Evolutionary conservation across 2,797 vertebrate genomes (phyloP), one percentile per base, ranked within the genome.

Genomic region (Aselliscus stoliczkanus): DNA sequence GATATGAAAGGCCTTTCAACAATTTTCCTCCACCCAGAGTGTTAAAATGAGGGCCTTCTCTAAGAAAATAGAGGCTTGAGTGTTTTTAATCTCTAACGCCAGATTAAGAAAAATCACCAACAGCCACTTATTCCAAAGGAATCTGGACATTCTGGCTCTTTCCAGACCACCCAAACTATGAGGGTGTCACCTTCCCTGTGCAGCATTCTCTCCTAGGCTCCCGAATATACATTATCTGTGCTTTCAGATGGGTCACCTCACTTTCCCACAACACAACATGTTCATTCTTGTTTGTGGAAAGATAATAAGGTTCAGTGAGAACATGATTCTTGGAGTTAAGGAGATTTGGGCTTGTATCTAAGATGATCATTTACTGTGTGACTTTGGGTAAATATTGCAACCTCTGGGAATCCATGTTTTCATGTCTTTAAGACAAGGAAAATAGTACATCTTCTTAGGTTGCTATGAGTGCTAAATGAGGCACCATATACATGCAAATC

Each of bases 211-310:
- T 79, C 47, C 42, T 5, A 5, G 52, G 17, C 1, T 29, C 39
- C 29, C 34, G 20, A 50, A 11, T 7, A 56, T 7, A 81, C 11
- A 23, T 29, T 65, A 23, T 73, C 17, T 56, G 7, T 67, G 42
- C n/a, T 0, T 73, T 39, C 12, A 64, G 13, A 2, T 44, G 50
- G 50, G 69, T 85, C 42, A 9, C 13, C 25, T 65, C 52, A 23
- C n/a, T 14, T 14, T 34, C 0, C 7, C 14, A 10, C 7, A 13
- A 13, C 1, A 10, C 4, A 20, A 10, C 4, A 20, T 13, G 18
- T 12, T 67, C 14, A 9, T 27, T 65, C 64, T 75, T 50, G 56
- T 21, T 14, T n/a, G 29, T 70, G 44, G n/a, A 27, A 7, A 75
- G 62, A n/a, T 20, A 39, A 17, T 14, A 60, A n/a, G 47, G 12